phyloP scores from a whole-genome alignment of 2,113 vertebrate species.

The Peromyscus californicus region DNA sequence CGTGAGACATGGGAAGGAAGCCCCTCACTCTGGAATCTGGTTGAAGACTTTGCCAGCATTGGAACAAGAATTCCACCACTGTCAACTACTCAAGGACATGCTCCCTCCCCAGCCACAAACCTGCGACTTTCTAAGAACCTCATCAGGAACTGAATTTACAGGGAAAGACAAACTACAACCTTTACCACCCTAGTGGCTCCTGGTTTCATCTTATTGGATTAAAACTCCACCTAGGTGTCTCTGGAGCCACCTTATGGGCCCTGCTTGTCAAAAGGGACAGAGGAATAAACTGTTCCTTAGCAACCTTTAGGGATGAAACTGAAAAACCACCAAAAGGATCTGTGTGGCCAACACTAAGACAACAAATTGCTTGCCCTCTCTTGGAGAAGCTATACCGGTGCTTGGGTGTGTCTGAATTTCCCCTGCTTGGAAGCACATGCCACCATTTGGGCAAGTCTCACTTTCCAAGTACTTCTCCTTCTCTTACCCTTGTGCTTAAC shows the following conservation, averaged over 20 bases:
- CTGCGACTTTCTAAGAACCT: not conserved
- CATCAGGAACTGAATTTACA: too few species aligned
- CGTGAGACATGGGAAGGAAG: not conserved
- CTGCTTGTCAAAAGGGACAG: not conserved
- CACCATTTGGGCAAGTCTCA: too few species aligned
- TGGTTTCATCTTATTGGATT: too few species aligned
- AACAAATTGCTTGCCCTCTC: not conserved
- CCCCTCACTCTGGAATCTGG: not conserved
- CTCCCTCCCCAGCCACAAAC: not conserved
- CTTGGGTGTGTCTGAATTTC: not conserved
- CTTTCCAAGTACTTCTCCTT: not conserved
- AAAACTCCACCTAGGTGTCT: not conserved
- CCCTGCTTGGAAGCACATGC: not conserved
- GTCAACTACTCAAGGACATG: too few species aligned
- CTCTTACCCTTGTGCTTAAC: not conserved
- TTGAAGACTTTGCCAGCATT: not conserved
- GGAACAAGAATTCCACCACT: not conserved
- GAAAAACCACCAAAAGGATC: not conserved
- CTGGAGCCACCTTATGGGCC: not conserved
- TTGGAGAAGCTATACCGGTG: not conserved
- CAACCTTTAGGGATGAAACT: not conserved
- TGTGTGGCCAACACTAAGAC: too few species aligned
- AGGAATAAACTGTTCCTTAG: not conserved
- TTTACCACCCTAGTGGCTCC: not conserved
- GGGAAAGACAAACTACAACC: not conserved